Evolutionary conservation across 2,113 vertebrate genomes (phyloP).

Genomic region (Onychostruthus taczanowskii): DNA sequence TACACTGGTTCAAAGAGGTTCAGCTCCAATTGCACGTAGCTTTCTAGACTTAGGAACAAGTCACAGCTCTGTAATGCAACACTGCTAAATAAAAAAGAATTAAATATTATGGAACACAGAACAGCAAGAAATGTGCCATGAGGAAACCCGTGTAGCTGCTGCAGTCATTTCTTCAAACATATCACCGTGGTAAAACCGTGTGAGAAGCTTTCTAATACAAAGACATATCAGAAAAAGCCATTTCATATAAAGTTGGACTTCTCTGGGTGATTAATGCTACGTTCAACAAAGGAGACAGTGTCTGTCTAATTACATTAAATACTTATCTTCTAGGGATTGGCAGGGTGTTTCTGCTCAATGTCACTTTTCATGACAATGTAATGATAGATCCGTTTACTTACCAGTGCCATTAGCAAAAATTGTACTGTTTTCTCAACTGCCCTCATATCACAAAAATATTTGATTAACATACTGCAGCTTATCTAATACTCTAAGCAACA

Average conservation of each 20-base stretch:
- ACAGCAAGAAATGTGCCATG: neutral
- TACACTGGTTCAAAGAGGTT: neutral
- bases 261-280: slow-evolving; percentile 71
- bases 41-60: neutral
- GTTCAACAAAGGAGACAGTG: slow-evolving; percentile 72
- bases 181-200: slow-evolving; percentile 36
- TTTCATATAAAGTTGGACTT: slow-evolving; percentile 67
- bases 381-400: slow-evolving; percentile 78
- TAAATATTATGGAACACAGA: neutral
- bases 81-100: neutral
- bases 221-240: slow-evolving; percentile 61
- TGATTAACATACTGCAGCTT: slow-evolving; percentile 78
- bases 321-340: slow-evolving; percentile 76
- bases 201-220: slow-evolving; percentile 53
- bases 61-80: neutral
- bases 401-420: slow-evolving; percentile 76
- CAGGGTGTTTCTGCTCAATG: slow-evolving; percentile 75
- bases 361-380: slow-evolving; percentile 77
- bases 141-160: neutral
- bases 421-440: slow-evolving; percentile 78
- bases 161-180: slow-evolving; percentile 24
- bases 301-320: slow-evolving; percentile 74
- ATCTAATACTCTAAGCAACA: slow-evolving; percentile 76
- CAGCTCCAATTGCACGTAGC: neutral
- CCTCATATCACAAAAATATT: slow-evolving; percentile 78